These are phyloP conservation scores for Deroptyus accipitrinus DNA, from an alignment of 2,113 vertebrate species.

Conservation along the genomic window DNA sequence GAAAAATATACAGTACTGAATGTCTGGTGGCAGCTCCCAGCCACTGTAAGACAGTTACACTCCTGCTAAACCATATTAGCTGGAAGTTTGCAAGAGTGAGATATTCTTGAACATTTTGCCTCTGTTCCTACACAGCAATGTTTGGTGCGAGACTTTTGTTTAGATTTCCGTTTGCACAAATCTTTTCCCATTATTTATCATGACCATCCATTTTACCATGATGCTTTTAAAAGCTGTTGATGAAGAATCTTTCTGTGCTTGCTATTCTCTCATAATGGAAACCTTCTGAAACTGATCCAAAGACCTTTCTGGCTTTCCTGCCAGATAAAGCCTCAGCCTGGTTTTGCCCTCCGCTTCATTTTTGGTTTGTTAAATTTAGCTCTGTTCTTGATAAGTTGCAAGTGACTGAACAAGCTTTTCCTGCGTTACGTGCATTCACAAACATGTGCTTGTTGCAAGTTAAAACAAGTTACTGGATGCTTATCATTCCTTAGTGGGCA, in stretches of 20 bases:
- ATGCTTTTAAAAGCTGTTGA: background rate
- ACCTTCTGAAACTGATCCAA: background rate
- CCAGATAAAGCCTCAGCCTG: background rate
- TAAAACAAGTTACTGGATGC: background rate
- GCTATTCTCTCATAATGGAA: background rate
- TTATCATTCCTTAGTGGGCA: background rate
- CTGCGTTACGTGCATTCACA: background rate
- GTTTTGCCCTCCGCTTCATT: background rate
- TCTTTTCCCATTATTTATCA: background rate
- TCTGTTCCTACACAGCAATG: background rate
- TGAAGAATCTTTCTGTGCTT: background rate
- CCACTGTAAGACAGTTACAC: background rate
- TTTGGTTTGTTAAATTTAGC: slow-evolving; percentile 23
- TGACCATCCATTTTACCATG: background rate
- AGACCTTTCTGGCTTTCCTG: background rate
- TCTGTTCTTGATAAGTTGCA: slow-evolving; percentile 2
- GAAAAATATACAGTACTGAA: slow-evolving; percentile 49
- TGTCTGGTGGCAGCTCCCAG: slow-evolving; percentile 20
- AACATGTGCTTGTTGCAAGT: background rate
- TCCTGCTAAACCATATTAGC: background rate
- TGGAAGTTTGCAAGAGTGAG: background rate
- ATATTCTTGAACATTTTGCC: background rate
- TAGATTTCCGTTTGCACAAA: background rate
- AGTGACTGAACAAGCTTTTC: slow-evolving; percentile 1
- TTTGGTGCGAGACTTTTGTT: background rate